Base-by-base conservation (phyloP, 1,140 invertebrate genomes). In the Microplitis mediator region DNA sequence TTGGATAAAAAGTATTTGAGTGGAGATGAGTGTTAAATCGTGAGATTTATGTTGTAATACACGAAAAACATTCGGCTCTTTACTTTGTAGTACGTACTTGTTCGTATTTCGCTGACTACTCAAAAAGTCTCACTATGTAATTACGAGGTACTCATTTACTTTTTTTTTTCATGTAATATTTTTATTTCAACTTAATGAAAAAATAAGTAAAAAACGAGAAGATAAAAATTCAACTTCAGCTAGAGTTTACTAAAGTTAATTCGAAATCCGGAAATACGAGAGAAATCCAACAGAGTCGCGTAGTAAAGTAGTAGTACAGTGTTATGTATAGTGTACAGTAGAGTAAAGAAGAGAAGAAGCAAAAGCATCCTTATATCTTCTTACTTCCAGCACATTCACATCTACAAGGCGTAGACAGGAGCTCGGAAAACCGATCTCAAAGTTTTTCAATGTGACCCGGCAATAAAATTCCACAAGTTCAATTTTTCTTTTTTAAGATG, bases 381-480 rank as follows among this genome's bases (percentile, higher is more conserved):
- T 51, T 32, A 32, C 13, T 31, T 14, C 23, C 4, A 13, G 1
- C 50, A 50, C 65, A 5, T 4, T 16, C 50, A 6, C 65, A n/a
- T 32, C 35, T 56, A 56, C 65, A 68, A n/a, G 52, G 52, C 5
- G 16, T 54, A 54, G 13, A 54, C 16, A 54, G 52, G n/a, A 54
- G 16, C 13, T 13, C 13, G 36, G 58, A 69, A 69, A 61, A 69
- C 56, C 56, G 54, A 69, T 69, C 58, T 45, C 35, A 60, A 69
- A 69, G 54, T 69, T 69, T 69, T 69, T 69, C 36, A 69, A 69
- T 69, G 67, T 69, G 67, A 60, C 67, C 67, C 36, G 23, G 13
- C 56, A 69, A 60, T 69, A 69, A 69, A 69, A 69, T 58, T 69
- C 56, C 67, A 23, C 16, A 51, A 56, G 35, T 35, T 14, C 39